Evolutionary conservation across 2,113 vertebrate genomes (phyloP), one percentile per base, ranked within the genome.

Genomic region (Pan paniscus): DNA sequence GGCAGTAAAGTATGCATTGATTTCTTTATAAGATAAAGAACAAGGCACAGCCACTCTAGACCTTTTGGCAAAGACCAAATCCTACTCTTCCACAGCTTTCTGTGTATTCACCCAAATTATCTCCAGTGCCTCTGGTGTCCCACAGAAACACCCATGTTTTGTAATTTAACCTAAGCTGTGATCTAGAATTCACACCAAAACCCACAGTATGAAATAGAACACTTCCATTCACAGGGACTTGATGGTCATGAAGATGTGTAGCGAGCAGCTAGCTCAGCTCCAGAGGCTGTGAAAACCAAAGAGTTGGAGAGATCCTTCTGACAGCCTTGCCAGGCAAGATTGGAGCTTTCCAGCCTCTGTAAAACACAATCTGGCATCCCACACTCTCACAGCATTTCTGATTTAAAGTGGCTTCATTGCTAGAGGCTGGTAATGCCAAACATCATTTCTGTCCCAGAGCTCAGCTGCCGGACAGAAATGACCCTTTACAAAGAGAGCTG

Each of bases 1-100:
- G 27, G n/a, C 76, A 40, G 14, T 40, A 32, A 93, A 17, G 9
- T 27, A 75, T 68, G 16, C 16, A 2, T 59, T 83, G 87, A 22
- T 92, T 95, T 86, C 85, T 92, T 96, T 57, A 25, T 55, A 40
- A 64, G 23, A 48, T 48, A 90, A 86, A 82, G 40, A 97, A 61
- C 64, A 57, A 90, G 67, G 23, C 46, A 38, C 17, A 94, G 73
- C 9, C 8, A 30, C 5, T 50, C 13, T 25, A 48, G 18, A 46
- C 8, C 55, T 76, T 46, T 67, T 68, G 23, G 76, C 10, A 90
- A 90, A 92, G 55, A 89, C 27, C 23, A 83, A 59, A 67, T 70
- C 20, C n/a, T 1, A 17, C 23, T 83, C 91, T 91, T 20, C n/a
- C 4, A 30, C 40, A 40, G 78, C 52, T 57, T 79, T 79, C 10